Evolutionary conservation across 2,888 invertebrate genomes (phyloP).

Genomic region (Pocota personata): DNA sequence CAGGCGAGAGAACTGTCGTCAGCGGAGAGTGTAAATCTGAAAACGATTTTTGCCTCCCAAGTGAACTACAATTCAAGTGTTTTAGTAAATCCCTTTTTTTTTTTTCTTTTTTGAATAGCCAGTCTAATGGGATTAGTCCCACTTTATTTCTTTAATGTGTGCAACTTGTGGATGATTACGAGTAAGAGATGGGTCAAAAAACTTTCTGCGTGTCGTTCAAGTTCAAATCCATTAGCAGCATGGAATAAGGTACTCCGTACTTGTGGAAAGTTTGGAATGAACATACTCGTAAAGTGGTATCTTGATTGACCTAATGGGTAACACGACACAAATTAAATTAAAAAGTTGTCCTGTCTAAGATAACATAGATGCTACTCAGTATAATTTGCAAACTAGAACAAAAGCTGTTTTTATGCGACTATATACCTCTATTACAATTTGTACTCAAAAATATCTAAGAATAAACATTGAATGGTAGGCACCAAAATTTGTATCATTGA

Average conservation of each 20-base stretch:
- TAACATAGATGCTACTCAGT: background rate
- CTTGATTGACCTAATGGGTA: background rate
- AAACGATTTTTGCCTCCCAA: background rate
- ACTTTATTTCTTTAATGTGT: background rate
- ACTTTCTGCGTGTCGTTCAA: background rate
- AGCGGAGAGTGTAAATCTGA: background rate
- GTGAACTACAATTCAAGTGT: background rate
- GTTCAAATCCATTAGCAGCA: conserved; percentile 18
- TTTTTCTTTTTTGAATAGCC: background rate
- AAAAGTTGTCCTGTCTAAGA: background rate
- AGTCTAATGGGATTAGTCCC: conserved; percentile 22
- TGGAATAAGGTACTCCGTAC: background rate
- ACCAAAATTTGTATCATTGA: no score
- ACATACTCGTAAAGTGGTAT: background rate
- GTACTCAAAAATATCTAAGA: no score
- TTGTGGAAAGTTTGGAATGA: background rate
- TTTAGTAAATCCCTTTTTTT: conserved; percentile 1
- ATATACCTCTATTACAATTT: no score
- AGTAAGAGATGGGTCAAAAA: background rate
- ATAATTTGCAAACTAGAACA: background rate
- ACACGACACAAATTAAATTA: background rate
- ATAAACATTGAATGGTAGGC: no score
- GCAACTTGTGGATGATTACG: background rate
- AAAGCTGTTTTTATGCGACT: background rate
- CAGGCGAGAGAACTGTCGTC: background rate